Conservation (phyloP, 2,888 invertebrate species). For the Ferdinandea cuprea region DNA sequence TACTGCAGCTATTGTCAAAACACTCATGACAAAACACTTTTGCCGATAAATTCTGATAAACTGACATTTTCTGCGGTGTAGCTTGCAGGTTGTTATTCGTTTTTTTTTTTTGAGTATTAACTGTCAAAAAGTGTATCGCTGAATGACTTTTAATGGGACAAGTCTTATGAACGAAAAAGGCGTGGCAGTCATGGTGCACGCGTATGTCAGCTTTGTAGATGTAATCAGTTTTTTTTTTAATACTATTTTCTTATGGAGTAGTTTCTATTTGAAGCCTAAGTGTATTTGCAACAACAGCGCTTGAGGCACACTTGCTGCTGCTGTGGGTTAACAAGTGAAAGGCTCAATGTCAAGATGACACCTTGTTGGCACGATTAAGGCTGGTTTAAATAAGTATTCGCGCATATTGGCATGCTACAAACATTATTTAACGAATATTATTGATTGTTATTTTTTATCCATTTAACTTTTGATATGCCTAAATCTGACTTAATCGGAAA, state of each 20-base stretch:
- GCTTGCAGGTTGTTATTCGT: conserved; percentile 34
- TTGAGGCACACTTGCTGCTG: conserved; percentile 22
- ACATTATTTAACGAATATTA: no score
- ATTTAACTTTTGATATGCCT: no score
- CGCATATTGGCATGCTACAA: no score
- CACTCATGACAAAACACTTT: conserved; percentile 45
- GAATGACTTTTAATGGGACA: conserved; percentile 67
- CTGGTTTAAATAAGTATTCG: not conserved
- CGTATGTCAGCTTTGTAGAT: conserved; percentile 22
- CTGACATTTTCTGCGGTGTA: conserved; percentile 40
- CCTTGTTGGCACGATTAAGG: conserved; percentile 20
- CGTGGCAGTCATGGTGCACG: conserved; percentile 42
- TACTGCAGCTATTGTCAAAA: conserved; percentile 35
- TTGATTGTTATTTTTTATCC: no score
- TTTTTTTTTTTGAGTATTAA: conserved; percentile 55
- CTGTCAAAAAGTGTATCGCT: conserved; percentile 55
- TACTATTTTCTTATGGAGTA: not conserved
- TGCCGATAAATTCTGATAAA: conserved; percentile 56
- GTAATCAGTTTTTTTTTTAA: conserved; percentile 6
- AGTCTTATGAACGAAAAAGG: conserved; percentile 50
- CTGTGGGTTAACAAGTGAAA: conserved; percentile 32
- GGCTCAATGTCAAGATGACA: conserved; percentile 49
- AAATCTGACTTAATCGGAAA: no score
- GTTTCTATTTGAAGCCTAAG: conserved; percentile 8
- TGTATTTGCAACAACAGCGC: not conserved